Base-by-base conservation (phyloP, 2,113 vertebrate species). In the Hypocryptadius cinnamomeus region DNA sequence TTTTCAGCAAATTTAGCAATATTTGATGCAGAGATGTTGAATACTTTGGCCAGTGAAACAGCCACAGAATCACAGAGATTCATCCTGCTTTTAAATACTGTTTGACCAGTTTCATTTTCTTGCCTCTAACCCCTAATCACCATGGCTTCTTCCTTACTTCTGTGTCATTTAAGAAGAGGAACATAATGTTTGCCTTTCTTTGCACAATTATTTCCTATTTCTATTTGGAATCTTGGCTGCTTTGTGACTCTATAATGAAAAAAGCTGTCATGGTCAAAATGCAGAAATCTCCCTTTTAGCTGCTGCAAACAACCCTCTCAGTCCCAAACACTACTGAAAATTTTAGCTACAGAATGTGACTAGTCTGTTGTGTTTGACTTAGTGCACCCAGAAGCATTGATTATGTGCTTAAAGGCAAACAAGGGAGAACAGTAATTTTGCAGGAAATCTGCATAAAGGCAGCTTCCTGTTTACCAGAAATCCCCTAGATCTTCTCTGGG, bases 381-480 rank as follows among this genome's bases (percentile, higher is more conserved):
- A 70, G 69, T 54, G 64, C 74, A 83, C 53, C 14, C 35, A 94
- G 69, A 42, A 71, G 37, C 53, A 96, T 93, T 92, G 96, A 95
- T 93, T 96, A 86, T 81, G 37, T 89, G 71, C 83, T 89, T 89
- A 78, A 81, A 92, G 48, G 44, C 74, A 95, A 96, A 96, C 86
- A 86, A 85, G 80, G 13, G 18, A 96, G 94, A 93, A 81, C 20
- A 81, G 92, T 84, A 90, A 92, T 87, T 94, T 76, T 90, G 89
- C 72, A 76, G 81, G 69, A 81, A 94, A 90, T 61, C 80, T 92
- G 73, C 77, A 85, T 64, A 45, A 83, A 87, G 57, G 83, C 80
- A 92, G 47, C 53, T 93, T 96, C 94, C 92, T 95, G 95, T 95
- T 96, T 95, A 96, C 57, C 60, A 88, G 85, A 93, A 90, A 6